Conservation (phyloP, 1,140 invertebrate genomes). For the Drosophila ogumai region DNA sequence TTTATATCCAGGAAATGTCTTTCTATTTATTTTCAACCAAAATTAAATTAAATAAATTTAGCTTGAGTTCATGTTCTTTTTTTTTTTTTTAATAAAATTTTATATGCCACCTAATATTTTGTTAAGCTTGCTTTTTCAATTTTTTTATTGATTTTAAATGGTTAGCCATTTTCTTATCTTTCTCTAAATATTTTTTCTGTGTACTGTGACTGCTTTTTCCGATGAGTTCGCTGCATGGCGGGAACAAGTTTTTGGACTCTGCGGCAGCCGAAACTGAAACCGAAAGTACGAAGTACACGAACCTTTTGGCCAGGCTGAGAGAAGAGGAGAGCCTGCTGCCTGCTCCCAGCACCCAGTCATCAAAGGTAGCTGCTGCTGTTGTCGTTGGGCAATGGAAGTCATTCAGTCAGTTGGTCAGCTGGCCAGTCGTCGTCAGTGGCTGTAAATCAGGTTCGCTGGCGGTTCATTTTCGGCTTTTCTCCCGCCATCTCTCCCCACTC, state of each 20-base stretch:
- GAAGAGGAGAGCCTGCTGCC: conserved; percentile 28
- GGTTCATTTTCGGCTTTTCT: conserved; percentile 37
- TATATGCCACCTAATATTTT: too few relatives aligned
- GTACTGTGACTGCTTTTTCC: conserved; percentile 21
- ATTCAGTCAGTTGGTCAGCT: conserved; percentile 34
- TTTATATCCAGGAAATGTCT: too few relatives aligned
- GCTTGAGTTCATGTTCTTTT: too few relatives aligned
- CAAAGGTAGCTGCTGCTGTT: conserved; percentile 58
- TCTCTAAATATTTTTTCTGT: not conserved
- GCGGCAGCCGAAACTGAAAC: conserved; percentile 43
- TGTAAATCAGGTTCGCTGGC: conserved; percentile 64
- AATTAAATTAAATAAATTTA: too few relatives aligned
- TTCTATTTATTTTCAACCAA: too few relatives aligned
- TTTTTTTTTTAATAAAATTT: too few relatives aligned
- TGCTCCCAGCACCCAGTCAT: conserved; percentile 35
- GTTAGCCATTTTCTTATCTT: not conserved
- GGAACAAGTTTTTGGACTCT: conserved; percentile 58
- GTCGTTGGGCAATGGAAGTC: conserved; percentile 56
- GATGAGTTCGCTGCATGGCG: conserved; percentile 48
- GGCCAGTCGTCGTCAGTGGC: conserved; percentile 38
- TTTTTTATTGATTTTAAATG: too few relatives aligned
- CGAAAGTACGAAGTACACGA: conserved; percentile 74
- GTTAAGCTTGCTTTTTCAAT: too few relatives aligned
- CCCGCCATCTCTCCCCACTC: conserved; percentile 2
- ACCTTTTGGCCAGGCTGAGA: conserved; percentile 63